A percentile compares a stretch with the other conserved stretches of the same genome.
phyloP scores from a whole-genome alignment of 1,140 invertebrate species.

The Drosophila carrolli region DNA sequence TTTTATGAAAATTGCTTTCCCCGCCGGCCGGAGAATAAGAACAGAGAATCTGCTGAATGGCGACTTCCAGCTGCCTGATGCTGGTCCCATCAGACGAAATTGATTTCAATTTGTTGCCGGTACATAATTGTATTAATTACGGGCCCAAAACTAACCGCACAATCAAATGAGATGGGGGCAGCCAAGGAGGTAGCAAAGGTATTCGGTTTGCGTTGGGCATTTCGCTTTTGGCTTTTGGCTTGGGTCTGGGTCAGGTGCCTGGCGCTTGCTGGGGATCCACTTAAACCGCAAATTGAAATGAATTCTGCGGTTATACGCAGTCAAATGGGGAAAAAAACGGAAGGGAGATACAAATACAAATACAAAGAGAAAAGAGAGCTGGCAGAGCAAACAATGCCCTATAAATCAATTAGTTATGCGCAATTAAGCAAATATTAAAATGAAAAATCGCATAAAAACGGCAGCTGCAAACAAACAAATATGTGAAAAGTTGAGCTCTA shows the following conservation, averaged over 20 bases:
- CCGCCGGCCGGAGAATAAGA: conserved; percentile 1
- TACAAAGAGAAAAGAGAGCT: neutral
- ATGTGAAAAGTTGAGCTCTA: conserved; percentile 14
- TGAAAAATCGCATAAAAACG: conserved; percentile 2
- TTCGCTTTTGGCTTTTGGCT: neutral
- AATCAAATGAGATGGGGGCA: conserved; percentile 23
- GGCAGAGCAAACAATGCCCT: conserved; percentile 11
- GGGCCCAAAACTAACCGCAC: conserved; percentile 24
- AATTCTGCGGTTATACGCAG: conserved; percentile 41
- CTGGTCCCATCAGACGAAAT: conserved; percentile 23
- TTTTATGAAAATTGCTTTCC: conserved; percentile 20
- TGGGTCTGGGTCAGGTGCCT: conserved; percentile 19
- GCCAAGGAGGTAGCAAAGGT: neutral
- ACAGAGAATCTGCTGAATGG: conserved; percentile 4
- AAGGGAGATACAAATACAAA: conserved; percentile 1
- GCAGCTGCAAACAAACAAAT: conserved; percentile 9
- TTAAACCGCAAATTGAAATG: conserved; percentile 57
- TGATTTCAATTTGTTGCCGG: conserved; percentile 22
- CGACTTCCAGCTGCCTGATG: conserved; percentile 10
- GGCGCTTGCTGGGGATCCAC: conserved; percentile 20
- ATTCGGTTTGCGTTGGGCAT: no score
- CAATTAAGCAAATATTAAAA: conserved; percentile 53
- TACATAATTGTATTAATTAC: conserved; percentile 58
- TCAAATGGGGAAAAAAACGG: conserved; percentile 1
- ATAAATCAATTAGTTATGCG: conserved; percentile 53